phyloP scores from a whole-genome alignment of 2,888 invertebrate species.

The Petrophora chlorosata region DNA sequence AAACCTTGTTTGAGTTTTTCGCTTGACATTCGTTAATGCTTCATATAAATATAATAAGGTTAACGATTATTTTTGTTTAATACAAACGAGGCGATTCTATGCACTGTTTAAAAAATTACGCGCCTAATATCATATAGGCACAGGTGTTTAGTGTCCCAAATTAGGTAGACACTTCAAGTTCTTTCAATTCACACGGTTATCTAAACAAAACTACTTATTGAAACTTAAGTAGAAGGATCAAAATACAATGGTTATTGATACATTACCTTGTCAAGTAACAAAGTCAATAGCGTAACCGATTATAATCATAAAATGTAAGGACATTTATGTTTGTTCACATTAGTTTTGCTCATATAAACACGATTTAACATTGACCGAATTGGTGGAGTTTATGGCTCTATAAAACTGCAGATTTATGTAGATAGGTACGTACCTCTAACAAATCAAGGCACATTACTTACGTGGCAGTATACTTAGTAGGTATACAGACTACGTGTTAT shows the following conservation, averaged over 20 bases:
- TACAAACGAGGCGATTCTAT: neutral
- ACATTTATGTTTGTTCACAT: constrained; percentile 42
- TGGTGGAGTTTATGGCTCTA: constrained; percentile 15
- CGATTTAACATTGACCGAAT: constrained; percentile 37
- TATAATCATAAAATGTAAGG: constrained; percentile 36
- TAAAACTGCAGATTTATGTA: constrained; percentile 13
- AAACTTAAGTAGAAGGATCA: constrained; percentile 23
- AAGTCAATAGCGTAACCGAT: constrained; percentile 45
- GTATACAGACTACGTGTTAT: too few relatives aligned
- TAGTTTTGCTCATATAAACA: constrained; percentile 29
- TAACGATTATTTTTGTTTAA: too few relatives aligned
- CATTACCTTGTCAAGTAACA: constrained; percentile 41
- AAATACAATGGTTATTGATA: constrained; percentile 26
- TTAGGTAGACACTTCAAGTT: constrained; percentile 3
- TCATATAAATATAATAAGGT: too few relatives aligned
- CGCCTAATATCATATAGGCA: constrained; percentile 1
- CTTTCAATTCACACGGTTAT: neutral
- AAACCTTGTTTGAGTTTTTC: too few relatives aligned
- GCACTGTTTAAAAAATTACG: neutral
- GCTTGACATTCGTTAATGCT: too few relatives aligned
- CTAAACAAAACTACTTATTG: neutral
- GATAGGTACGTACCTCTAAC: neutral
- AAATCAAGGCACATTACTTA: too few relatives aligned
- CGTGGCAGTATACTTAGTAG: too few relatives aligned
- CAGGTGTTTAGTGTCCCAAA: constrained; percentile 12